Base-by-base conservation (phyloP, 2,888 invertebrate genomes). In the Aromia moschata region DNA sequence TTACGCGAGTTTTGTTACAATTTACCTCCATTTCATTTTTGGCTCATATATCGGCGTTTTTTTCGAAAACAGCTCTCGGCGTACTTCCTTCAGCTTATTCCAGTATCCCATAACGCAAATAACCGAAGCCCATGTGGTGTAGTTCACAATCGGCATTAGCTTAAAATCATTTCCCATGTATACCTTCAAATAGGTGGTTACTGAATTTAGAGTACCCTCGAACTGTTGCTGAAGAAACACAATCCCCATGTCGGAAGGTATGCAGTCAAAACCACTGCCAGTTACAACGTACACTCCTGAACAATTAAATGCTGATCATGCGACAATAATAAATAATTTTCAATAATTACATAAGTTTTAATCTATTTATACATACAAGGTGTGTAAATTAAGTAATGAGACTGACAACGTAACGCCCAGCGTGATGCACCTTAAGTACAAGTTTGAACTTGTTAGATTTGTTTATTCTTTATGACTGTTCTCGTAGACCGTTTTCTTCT, bases 241-340 rank as follows among this genome's bases (percentile, higher is more conserved):
- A 0, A 91, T 81, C 0, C 97, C 97, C 81, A 96, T 81, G 75
- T 98, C 97, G 40, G 88, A 86, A 14, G 96, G 96, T 66, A 97
- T 89, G 73, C 93, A 91, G 80, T 97, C 97, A 79, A 93, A 93
- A 17, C 97, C 97, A 81, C 96, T 96, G 1, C 96, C 90, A 65
- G 93, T 94, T 20, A 98, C 81, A 5, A 97, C 83, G 79, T 91
- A 96, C 4, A 94, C 86, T n/a, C 90, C 70, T 25, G 25, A 9
- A n/a, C n/a, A n/a, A n/a, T n/a, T n/a, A n/a, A n/a, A n/a, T n/a
- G n/a, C n/a, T n/a, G n/a, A n/a, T n/a, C n/a, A n/a, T n/a, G n/a
- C n/a, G n/a, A n/a, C n/a, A n/a, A n/a, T n/a, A n/a, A n/a, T n/a
- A n/a, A n/a, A n/a, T n/a, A n/a, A n/a, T n/a, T n/a, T n/a, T n/a